Conservation (phyloP, 1,140 invertebrate genomes). For the Chionoecetes opilio region DNA sequence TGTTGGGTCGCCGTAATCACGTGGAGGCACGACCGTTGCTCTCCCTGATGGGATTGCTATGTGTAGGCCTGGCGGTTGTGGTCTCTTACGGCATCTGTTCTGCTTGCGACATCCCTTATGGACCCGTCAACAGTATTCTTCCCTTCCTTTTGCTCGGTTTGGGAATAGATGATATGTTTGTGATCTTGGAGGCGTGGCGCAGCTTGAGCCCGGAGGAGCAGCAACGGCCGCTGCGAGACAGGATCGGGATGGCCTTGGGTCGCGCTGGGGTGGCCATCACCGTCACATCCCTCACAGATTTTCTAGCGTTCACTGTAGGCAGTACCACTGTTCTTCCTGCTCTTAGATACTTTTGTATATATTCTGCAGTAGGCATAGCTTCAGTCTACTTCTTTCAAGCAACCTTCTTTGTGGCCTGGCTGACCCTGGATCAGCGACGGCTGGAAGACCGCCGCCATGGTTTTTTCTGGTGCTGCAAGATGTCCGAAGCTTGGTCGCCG, state of each 20-base stretch:
- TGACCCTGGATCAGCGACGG: constrained; percentile 85
- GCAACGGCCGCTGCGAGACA: constrained; percentile 82
- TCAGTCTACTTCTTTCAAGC: constrained; percentile 86
- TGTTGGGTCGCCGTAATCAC: constrained; percentile 85
- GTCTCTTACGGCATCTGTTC: constrained; percentile 90
- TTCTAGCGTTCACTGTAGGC: constrained; percentile 88
- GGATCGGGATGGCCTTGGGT: constrained; percentile 84
- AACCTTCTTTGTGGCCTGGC: constrained; percentile 86
- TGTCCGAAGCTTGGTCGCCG: constrained; percentile 83
- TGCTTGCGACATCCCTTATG: constrained; percentile 89
- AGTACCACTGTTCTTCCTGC: constrained; percentile 86
- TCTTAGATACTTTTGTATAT: constrained; percentile 85
- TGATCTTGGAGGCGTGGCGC: constrained; percentile 85
- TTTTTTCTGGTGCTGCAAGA: constrained; percentile 83
- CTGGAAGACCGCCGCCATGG: constrained; percentile 84
- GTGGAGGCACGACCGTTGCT: constrained; percentile 84
- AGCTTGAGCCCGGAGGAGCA: constrained; percentile 82
- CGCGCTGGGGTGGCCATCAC: constrained; percentile 89
- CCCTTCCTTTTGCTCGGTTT: constrained; percentile 92
- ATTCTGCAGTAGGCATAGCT: constrained; percentile 85
- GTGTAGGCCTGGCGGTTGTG: constrained; percentile 87
- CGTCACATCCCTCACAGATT: constrained; percentile 88
- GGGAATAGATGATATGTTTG: constrained; percentile 92
- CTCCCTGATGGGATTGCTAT: constrained; percentile 69
- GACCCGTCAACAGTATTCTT: constrained; percentile 92